Evolutionary conservation across 2,797 vertebrate species (phyloP), one percentile per base, ranked within the genome.

Genomic region (Numenius phaeopus): DNA sequence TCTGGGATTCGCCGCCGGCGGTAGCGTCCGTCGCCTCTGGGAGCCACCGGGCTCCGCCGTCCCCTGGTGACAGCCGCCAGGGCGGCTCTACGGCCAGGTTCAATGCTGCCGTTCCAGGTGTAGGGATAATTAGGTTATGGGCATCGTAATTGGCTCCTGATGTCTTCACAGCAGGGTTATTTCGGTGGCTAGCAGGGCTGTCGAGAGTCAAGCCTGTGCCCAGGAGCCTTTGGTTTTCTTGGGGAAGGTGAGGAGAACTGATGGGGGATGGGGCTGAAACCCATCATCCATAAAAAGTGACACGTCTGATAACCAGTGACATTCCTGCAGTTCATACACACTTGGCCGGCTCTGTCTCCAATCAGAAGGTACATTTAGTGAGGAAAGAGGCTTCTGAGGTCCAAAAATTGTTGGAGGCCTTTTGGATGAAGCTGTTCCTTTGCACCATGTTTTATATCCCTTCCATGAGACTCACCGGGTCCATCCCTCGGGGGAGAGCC

Each of bases 241-340:
- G 27, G 62, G 18, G 40, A 17, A 7, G 57, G 23, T 5, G 44
- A 17, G n/a, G 17, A 50, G 57, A 52, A 5, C 39, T 9, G 27
- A 1, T 10, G 37, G 3, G 34, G 23, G 8, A 5, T 2, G 4
- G 12, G 34, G 1, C 37, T 4, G 39, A 47, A 57, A 9, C 40
- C 24, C 7, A 0, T 9, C 57, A 2, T 4, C 55, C 3, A 0
- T 17, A 8, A 7, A 5, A 5, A 5, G 12, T 4, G 15, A 12
- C 2, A 0, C 1, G 5, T 62, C 7, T 1, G 0, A 1, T 3
- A 26, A 57, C 30, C 20, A 11, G 32, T 5, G 20, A 3, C 11
- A 0, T 11, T 44, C 10, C 29, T 10, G 22, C 26, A 5, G 4
- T 39, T 22, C 29, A 9, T 2, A 24, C 1, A 0, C 9, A 0